Percentiles rank a stretch among this genome's conserved stretches.
phyloP scores from a whole-genome alignment of 2,888 invertebrate species.

The Acleris laterana region DNA sequence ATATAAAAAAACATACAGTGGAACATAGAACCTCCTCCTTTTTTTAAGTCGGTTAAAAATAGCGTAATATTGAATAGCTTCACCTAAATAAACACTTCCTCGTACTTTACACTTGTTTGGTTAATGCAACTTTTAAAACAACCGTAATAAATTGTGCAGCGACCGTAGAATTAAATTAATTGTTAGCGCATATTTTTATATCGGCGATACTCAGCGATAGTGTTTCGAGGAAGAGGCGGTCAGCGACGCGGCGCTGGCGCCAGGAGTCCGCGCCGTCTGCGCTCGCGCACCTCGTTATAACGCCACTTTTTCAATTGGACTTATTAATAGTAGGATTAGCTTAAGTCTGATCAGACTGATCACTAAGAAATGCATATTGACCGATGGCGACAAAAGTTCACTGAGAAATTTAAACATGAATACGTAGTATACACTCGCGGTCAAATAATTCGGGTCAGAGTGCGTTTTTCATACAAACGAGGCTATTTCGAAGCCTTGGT shows the following conservation, averaged over 20 bases:
- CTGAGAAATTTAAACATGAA: too few relatives aligned
- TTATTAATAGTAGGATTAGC: slow-evolving; percentile 24
- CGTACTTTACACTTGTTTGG: neutral
- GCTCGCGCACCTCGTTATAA: slow-evolving; percentile 47
- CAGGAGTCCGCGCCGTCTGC: slow-evolving; percentile 65
- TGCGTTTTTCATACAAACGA: too few relatives aligned
- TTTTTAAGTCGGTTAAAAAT: too few relatives aligned
- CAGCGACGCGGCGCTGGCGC: slow-evolving; percentile 65
- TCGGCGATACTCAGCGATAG: slow-evolving; percentile 65
- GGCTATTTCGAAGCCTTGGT: too few relatives aligned
- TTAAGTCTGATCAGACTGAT: neutral
- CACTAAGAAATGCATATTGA: too few relatives aligned
- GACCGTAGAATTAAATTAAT: slow-evolving; percentile 19
- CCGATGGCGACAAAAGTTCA: too few relatives aligned
- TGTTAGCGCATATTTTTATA: slow-evolving; percentile 55
- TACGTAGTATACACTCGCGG: too few relatives aligned
- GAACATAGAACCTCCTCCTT: too few relatives aligned
- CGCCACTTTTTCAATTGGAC: slow-evolving; percentile 43
- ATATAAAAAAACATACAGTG: too few relatives aligned
- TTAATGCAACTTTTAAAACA: neutral
- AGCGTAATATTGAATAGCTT: neutral
- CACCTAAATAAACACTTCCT: too few relatives aligned
- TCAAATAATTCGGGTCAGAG: too few relatives aligned
- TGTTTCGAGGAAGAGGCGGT: slow-evolving; percentile 71
- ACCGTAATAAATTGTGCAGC: neutral